Evolutionary conservation across 2,888 invertebrate genomes (phyloP).

Genomic region (Ectemnius continuus): DNA sequence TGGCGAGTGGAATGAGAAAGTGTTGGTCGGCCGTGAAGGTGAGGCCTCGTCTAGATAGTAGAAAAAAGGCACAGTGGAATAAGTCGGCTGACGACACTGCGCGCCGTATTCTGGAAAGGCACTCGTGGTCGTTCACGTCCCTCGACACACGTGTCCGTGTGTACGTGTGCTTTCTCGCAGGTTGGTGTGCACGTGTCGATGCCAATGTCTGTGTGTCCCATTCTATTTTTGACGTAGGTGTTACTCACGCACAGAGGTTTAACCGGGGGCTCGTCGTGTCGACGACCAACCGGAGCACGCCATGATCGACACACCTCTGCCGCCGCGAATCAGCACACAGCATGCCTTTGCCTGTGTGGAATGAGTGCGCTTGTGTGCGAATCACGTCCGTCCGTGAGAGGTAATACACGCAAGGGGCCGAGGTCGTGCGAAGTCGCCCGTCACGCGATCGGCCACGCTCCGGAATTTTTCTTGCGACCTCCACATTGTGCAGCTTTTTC

Average conservation of each 20-base stretch:
- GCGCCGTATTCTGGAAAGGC: no score
- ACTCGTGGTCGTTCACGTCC: no score
- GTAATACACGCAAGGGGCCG: neutral
- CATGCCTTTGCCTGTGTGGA: no score
- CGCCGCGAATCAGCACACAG: slow-evolving; percentile 43
- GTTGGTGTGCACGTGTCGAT: slow-evolving; percentile 6
- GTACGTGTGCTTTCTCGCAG: no score
- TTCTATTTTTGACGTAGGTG: slow-evolving; percentile 32
- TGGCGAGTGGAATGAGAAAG: no score
- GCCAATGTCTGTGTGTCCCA: neutral
- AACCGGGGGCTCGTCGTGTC: slow-evolving; percentile 65
- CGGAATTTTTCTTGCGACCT: slow-evolving; percentile 17
- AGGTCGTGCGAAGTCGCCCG: slow-evolving; percentile 10
- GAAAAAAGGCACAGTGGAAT: no score
- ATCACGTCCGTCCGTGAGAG: neutral
- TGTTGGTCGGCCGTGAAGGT: no score
- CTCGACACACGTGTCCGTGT: no score
- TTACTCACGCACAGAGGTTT: slow-evolving; percentile 11
- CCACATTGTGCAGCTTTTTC: neutral
- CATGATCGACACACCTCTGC: slow-evolving; percentile 65
- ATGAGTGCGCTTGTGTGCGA: no score
- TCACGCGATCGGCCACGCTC: slow-evolving; percentile 12
- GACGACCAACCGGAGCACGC: slow-evolving; percentile 59
- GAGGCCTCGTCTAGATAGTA: no score
- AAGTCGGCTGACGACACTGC: no score